Conservation (phyloP, 2,113 vertebrate species). For the Ellobius talpinus region DNA sequence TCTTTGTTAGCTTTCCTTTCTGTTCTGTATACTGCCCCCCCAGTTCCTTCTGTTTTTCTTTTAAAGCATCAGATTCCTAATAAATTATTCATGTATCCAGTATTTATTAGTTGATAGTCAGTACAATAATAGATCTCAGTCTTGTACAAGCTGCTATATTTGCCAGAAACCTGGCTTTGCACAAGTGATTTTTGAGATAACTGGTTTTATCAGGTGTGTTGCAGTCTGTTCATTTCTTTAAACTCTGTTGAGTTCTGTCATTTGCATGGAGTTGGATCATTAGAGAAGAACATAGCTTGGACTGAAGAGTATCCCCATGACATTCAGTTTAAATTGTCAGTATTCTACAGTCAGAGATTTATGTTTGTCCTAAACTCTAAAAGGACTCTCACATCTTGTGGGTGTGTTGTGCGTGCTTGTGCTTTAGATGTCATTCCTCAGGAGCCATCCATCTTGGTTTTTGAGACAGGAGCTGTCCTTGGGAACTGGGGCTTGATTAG, state of each 20-base stretch:
- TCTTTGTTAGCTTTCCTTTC: neutral
- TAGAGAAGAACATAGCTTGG: constrained; percentile 13
- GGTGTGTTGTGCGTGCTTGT: neutral
- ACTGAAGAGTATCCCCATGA: neutral
- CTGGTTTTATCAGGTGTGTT: constrained; percentile 50
- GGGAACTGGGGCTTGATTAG: neutral
- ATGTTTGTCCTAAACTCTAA: constrained; percentile 3
- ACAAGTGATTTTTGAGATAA: constrained; percentile 62
- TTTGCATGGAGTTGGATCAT: neutral
- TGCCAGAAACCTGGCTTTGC: constrained; percentile 41
- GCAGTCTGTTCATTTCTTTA: constrained; percentile 51
- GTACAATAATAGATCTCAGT: constrained; percentile 31
- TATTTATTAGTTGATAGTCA: constrained; percentile 64
- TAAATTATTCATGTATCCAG: constrained; percentile 50
- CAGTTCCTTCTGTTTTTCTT: constrained; percentile 52
- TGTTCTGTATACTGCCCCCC: neutral
- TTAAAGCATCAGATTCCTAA: constrained; percentile 30
- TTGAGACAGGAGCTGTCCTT: neutral
- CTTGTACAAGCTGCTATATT: constrained; percentile 30
- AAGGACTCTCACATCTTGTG: neutral
- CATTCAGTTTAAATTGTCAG: neutral
- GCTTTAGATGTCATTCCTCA: neutral
- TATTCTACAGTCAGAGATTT: neutral
- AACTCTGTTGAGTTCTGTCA: constrained; percentile 20
- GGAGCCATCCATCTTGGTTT: neutral